Base-by-base conservation (phyloP, 2,797 vertebrate genomes). In the Cryptoprocta ferox region DNA sequence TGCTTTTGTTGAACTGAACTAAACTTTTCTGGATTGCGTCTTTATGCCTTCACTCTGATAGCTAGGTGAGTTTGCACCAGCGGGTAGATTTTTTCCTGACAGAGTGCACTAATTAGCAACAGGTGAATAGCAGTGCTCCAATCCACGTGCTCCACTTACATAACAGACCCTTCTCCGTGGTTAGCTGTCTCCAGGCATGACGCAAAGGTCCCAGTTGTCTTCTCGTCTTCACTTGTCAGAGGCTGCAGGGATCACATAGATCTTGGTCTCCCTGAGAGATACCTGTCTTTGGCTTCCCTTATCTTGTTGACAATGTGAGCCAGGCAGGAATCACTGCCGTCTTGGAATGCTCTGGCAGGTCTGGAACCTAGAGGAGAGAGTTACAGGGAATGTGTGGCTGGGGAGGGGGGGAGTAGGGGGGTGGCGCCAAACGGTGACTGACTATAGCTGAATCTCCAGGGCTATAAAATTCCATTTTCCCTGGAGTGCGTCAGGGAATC, bases 341-440 rank as follows among this genome's bases (percentile, higher is more conserved):
- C 61, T 84, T 75, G 96, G 90, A 95, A 76, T 56, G 76, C 84
- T 59, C 76, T 28, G 66, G 80, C 94, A 59, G 71, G 73, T 11
- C 42, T n/a, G 14, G 50, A 56, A 82, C 35, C 42, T 59, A 73
- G 78, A 21, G 4, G 65, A n/a, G 18, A 81, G 39, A 56, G 56
- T 50, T 39, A 19, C 37, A 24, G 0, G 9, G n/a, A 56, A 53
- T 26, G 28, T 28, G 37, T 65, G 83, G 10, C 45, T 6, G 10
- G 12, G 14, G 3, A 35, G 48, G 11, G 4, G 45, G 42, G 15
- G 14, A 19, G 9, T 4, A 19, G 16, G 1, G n/a, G n/a, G 14
- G 21, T 10, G 30, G 70, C 6, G 19, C 42, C 37, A 6, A 71
- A 13, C 21, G 11, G 42, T 15, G n/a, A n/a, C 2, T 1, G 39